Evolutionary conservation across 1,140 invertebrate species (phyloP).

Genomic region (Delia radicum): DNA sequence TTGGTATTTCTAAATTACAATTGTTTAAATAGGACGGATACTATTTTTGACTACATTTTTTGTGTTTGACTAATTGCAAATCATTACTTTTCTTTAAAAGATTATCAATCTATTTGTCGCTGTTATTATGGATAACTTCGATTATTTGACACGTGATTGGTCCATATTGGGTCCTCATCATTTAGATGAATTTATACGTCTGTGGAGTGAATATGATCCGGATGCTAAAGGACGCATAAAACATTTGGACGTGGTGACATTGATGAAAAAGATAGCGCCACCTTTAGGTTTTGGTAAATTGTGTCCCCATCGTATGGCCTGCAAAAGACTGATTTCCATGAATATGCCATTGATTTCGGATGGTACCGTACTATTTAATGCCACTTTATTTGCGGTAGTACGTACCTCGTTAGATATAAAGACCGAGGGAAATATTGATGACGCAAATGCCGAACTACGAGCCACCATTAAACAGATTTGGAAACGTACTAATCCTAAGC

Average conservation of each 20-base stretch:
- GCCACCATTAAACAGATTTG: conserved; percentile 98
- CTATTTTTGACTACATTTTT: too few species aligned
- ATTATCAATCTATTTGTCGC: conserved; percentile 99
- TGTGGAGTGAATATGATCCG: conserved; percentile 99
- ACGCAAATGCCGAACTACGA: conserved; percentile 91
- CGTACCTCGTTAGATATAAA: conserved; percentile 97
- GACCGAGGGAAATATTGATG: conserved; percentile 97
- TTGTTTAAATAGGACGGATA: too few species aligned
- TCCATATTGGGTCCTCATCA: conserved; percentile 98
- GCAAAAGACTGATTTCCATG: conserved; percentile 99
- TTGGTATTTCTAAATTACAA: too few species aligned
- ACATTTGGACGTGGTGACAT: conserved; percentile 97
- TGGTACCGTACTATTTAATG: conserved; percentile 98
- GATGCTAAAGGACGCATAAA: conserved; percentile 99
- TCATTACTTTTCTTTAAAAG: conserved; percentile 61
- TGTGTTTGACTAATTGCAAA: too few species aligned
- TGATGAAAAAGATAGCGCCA: conserved; percentile 97
- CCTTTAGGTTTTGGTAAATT: conserved; percentile 97
- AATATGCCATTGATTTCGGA: conserved; percentile 99
- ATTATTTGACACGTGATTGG: conserved; percentile 99
- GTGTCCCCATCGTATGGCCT: conserved; percentile 98
- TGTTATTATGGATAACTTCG: conserved; percentile 99
- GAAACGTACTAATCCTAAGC: conserved; percentile 94
- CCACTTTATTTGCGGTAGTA: conserved; percentile 97
- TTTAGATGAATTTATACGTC: conserved; percentile 94